Base-by-base conservation (phyloP, 2,888 invertebrate species). In the Lissocephala sabroskyi region DNA sequence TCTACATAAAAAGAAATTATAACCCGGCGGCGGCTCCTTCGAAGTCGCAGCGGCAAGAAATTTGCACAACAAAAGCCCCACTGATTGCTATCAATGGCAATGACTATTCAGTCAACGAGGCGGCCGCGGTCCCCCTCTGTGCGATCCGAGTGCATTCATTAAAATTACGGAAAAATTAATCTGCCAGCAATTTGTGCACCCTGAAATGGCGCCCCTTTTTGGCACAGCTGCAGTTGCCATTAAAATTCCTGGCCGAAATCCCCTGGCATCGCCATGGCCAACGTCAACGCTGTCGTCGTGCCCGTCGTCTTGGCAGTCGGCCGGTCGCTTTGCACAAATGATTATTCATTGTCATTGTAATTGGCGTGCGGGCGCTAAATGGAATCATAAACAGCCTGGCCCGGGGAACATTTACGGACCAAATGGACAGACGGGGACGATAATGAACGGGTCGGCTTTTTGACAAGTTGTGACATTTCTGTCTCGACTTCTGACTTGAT, bases 341-440 rank as follows among this genome's bases (percentile, higher is more conserved):
- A 74, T 78, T 78, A 74, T 68, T 71, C 74, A 71, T 65, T 76
- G 73, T 76, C 68, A 68, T 76, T 79, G 59, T 78, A 76, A 76
- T 78, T 74, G 74, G 61, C 63, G 71, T 62, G 64, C 71, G 33
- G 62, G 67, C 70, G 70, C 61, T 74, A 73, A 75, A 75, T 68
- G 60, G 54, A 67, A 60, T 67, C 59, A 49, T 48, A 57, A 29
- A 45, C n/a, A n/a, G n/a, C n/a, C n/a, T n/a, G n/a, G n/a, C n/a
- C n/a, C n/a, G n/a, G n/a, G n/a, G n/a, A n/a, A n/a, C n/a, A n/a
- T n/a, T n/a, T n/a, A n/a, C n/a, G n/a, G n/a, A n/a, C n/a, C n/a
- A n/a, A n/a, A n/a, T n/a, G n/a, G n/a, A n/a, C n/a, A n/a, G n/a
- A n/a, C n/a, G n/a, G n/a, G n/a, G n/a, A n/a, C n/a, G n/a, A n/a